phyloP scores from a whole-genome alignment of 2,888 invertebrate genomes.

The Drosophila engyochracea region DNA sequence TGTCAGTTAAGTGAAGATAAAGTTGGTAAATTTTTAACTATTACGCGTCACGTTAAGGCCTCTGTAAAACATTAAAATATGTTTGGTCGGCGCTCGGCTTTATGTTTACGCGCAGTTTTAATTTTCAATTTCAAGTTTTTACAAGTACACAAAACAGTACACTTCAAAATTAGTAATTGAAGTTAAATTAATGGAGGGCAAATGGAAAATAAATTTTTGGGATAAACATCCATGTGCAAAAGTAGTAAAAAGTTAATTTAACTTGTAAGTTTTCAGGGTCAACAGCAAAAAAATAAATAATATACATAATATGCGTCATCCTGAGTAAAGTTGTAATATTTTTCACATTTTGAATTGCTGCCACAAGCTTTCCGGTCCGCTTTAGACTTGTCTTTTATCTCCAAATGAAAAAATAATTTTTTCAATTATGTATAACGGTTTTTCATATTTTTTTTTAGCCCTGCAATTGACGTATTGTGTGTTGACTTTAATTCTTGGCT shows the following conservation, averaged over 20 bases:
- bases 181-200: neutral
- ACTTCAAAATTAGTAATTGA: neutral
- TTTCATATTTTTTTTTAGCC: neutral
- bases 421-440: slow-evolving; percentile 5
- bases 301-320: neutral
- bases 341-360: slow-evolving; percentile 10
- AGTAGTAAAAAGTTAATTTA: neutral
- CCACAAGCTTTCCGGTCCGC: neutral
- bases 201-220: neutral
- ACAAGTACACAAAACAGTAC: neutral
- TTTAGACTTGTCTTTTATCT: slow-evolving; percentile 1
- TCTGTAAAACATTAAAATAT: slow-evolving; percentile 6
- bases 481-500: slow-evolving; percentile 41
- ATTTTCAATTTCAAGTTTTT: slow-evolving; percentile 6
- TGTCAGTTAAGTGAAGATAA: slow-evolving; percentile 6
- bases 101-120: neutral
- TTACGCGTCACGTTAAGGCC: slow-evolving; percentile 7
- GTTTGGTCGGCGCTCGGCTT: neutral
- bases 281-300: neutral
- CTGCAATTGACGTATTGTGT: slow-evolving; percentile 30
- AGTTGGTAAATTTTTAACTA: slow-evolving; percentile 9
- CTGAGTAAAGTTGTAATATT: neutral
- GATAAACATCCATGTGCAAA: neutral
- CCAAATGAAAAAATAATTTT: slow-evolving; percentile 8
- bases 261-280: neutral